Percentiles rank a stretch among this genome's conserved stretches.
These are phyloP conservation scores for Plecotus auritus DNA, from an alignment of 2,113 vertebrate genomes.

Conservation along the genomic window DNA sequence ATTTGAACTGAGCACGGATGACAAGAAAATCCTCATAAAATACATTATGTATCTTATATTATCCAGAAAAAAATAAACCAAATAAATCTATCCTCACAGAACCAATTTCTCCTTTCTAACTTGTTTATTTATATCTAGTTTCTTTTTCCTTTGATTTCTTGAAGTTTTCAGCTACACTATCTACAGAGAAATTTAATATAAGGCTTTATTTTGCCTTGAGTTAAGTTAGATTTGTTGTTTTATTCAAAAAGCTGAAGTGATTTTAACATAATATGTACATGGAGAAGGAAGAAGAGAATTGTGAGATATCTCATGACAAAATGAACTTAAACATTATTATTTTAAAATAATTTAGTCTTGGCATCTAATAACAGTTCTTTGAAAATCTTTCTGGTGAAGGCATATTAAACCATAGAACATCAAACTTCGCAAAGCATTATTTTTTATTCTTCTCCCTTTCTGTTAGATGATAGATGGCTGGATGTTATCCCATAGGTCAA, in stretches of 20 bases:
- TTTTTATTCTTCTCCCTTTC: neutral
- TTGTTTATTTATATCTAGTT: neutral
- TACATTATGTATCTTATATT: neutral
- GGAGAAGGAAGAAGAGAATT: neutral
- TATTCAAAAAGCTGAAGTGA: neutral
- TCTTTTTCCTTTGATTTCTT: constrained; percentile 45
- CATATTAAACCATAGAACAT: neutral
- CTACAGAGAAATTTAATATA: constrained; percentile 49
- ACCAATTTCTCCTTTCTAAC: constrained; percentile 25
- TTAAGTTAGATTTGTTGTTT: constrained; percentile 53
- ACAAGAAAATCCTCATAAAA: neutral
- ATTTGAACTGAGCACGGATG: neutral
- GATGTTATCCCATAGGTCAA: neutral
- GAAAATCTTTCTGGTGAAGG: neutral
- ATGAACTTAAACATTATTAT: neutral
- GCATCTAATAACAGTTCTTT: neutral
- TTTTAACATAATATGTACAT: neutral
- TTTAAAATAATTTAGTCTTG: neutral
- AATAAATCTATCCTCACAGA: constrained; percentile 26
- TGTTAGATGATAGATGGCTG: neutral
- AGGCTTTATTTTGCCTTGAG: constrained; percentile 36
- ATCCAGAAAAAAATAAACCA: constrained; percentile 25
- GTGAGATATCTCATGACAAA: neutral
- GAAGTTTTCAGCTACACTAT: constrained; percentile 8
- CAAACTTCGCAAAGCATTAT: neutral